Conservation (phyloP, 2,888 invertebrate species). For the Drosophila hamatofila region DNA sequence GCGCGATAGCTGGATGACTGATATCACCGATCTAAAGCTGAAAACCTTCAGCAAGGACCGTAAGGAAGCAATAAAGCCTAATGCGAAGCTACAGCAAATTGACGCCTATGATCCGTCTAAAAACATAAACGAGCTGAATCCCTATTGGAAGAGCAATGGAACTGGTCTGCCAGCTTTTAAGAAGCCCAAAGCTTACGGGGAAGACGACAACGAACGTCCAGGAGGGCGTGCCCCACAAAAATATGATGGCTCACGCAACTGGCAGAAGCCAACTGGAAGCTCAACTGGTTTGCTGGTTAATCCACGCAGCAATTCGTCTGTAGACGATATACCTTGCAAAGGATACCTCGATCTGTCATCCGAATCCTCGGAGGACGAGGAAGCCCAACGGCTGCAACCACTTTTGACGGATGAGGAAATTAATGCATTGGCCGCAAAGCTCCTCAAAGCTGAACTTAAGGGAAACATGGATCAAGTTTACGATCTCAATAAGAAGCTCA, state of each 20-base stretch:
- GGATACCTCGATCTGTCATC: slow-evolving; percentile 1
- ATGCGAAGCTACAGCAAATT: slow-evolving; percentile 86
- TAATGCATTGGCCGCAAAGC: slow-evolving; percentile 95
- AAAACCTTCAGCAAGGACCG: slow-evolving; percentile 84
- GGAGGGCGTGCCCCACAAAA: not conserved
- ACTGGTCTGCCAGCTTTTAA: slow-evolving; percentile 90
- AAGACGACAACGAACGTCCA: not conserved
- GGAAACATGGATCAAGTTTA: slow-evolving; percentile 90
- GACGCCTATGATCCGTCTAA: slow-evolving; percentile 90
- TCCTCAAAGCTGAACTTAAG: slow-evolving; percentile 97
- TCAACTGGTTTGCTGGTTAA: too few relatives aligned
- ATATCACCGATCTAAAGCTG: slow-evolving; percentile 83
- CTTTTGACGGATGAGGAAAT: slow-evolving; percentile 91
- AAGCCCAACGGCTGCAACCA: slow-evolving; percentile 6
- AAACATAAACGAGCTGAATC: slow-evolving; percentile 93
- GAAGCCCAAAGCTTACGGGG: slow-evolving; percentile 85
- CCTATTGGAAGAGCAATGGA: slow-evolving; percentile 96
- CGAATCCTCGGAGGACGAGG: not conserved
- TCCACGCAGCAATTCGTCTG: not conserved
- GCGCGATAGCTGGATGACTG: slow-evolving; percentile 93
- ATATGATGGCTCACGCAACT: slow-evolving; percentile 22
- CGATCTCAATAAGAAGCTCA: slow-evolving; percentile 90
- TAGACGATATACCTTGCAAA: not conserved
- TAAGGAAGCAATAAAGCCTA: slow-evolving; percentile 85
- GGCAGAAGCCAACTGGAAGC: slow-evolving; percentile 33